These are phyloP conservation scores for Gavialis gangeticus DNA, from an alignment of 2,113 vertebrate genomes.

Conservation along the genomic window DNA sequence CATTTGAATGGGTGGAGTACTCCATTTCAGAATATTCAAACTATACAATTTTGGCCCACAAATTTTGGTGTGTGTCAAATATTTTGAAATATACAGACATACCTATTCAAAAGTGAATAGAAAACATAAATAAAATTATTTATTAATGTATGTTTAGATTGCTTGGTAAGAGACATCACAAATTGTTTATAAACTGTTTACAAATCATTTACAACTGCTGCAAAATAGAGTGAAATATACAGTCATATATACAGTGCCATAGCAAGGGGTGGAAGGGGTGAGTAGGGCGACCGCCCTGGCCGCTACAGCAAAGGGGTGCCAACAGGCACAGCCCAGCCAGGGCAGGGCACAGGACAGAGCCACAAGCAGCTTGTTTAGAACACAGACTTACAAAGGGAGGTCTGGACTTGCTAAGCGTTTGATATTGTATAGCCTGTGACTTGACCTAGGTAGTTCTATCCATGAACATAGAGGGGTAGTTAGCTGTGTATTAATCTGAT, in stretches of 20 bases:
- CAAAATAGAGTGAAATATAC: background rate
- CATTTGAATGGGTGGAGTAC: background rate
- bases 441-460: background rate
- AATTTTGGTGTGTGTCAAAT: background rate
- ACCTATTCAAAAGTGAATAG: too few species aligned
- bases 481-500: too few species aligned
- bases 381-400: background rate
- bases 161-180: background rate
- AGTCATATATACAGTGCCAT: background rate
- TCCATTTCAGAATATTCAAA: background rate
- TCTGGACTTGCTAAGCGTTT: background rate
- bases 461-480: too few species aligned
- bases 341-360: too few species aligned
- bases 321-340: too few species aligned
- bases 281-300: too few species aligned
- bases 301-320: too few species aligned
- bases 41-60: background rate
- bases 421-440: background rate
- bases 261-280: too few species aligned
- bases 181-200: background rate
- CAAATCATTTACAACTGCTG: background rate
- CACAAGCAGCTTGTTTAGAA: background rate
- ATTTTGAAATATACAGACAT: background rate
- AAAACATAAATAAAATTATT: background rate
- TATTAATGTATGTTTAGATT: background rate